These are phyloP conservation scores for Pseudomugil tenellus DNA, from an alignment of 2,797 vertebrate genomes.

Conservation along the genomic window DNA sequence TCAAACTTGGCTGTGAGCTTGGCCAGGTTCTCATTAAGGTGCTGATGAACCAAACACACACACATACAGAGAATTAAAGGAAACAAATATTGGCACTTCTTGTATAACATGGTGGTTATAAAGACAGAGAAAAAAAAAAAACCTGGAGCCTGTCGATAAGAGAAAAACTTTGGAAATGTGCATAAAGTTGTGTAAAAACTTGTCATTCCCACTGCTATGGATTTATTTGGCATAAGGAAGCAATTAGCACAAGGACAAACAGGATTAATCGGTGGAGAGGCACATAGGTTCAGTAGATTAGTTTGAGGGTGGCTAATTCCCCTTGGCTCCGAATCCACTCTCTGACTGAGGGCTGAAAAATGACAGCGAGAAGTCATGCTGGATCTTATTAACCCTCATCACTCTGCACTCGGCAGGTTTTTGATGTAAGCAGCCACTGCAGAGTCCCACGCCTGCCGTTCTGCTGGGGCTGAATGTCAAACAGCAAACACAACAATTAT, in stretches of 20 bases:
- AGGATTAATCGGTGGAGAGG: conserved; percentile 75
- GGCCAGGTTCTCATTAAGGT: conserved; percentile 91
- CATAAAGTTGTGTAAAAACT: conserved; percentile 58
- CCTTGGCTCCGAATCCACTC: conserved; percentile 52
- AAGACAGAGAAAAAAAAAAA: conserved; percentile 53
- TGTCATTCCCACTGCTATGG: conserved; percentile 56
- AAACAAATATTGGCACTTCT: conserved; percentile 40
- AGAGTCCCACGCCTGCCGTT: conserved; percentile 24
- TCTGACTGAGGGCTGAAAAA: conserved; percentile 61
- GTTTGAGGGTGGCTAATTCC: conserved; percentile 76
- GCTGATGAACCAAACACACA: conserved; percentile 73
- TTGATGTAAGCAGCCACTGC: conserved; percentile 44
- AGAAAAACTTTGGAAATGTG: conserved; percentile 34
- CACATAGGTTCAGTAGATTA: conserved; percentile 75
- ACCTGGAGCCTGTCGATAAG: conserved; percentile 30
- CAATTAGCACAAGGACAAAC: conserved; percentile 80
- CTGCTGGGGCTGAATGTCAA: conserved; percentile 58
- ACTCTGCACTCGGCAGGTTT: conserved; percentile 52
- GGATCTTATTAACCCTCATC: conserved; percentile 64
- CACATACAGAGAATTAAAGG: conserved; percentile 20
- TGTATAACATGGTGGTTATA: conserved; percentile 35
- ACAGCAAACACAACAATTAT: conserved; percentile 63
- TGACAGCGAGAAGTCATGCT: conserved; percentile 63
- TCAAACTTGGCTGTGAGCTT: conserved; percentile 93
- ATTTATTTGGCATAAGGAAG: conserved; percentile 74